phyloP scores from a whole-genome alignment of 2,888 invertebrate genomes.

The Noctua janthina region DNA sequence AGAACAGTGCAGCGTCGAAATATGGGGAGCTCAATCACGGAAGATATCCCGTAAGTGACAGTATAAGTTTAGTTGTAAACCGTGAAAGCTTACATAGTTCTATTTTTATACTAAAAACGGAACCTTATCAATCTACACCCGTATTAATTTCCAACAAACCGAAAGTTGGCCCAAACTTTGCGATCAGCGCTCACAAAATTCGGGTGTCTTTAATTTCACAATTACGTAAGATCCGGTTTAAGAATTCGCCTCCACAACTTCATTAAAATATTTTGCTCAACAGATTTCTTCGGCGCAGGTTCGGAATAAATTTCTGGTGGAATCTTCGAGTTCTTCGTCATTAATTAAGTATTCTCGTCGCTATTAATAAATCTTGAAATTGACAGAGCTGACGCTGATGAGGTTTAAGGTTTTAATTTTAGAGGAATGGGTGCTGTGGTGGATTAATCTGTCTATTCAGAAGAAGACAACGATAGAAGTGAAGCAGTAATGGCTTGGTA shows the following conservation, averaged over 20 bases:
- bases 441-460: conserved; percentile 24
- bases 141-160: conserved; percentile 46
- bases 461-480: neutral
- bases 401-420: conserved; percentile 47
- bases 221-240: conserved; percentile 74
- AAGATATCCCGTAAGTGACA: too few species aligned
- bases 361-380: conserved; percentile 65
- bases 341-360: conserved; percentile 65
- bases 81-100: neutral
- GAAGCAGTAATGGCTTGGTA: neutral
- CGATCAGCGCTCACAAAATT: conserved; percentile 71
- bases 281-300: conserved; percentile 75
- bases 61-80: too few species aligned
- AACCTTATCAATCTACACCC: conserved; percentile 18
- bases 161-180: conserved; percentile 48
- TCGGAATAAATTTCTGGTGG: conserved; percentile 70
- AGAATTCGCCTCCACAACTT: conserved; percentile 77
- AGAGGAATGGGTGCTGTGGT: conserved; percentile 17
- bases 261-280: conserved; percentile 83
- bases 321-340: conserved; percentile 59
- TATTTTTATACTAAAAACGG: neutral
- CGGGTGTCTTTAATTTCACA: conserved; percentile 77
- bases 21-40: too few species aligned
- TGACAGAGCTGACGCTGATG: conserved; percentile 57
- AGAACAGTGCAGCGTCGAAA: too few species aligned